Conservation (phyloP, 2,113 vertebrate species). For the Planiliza haematocheilus region DNA sequence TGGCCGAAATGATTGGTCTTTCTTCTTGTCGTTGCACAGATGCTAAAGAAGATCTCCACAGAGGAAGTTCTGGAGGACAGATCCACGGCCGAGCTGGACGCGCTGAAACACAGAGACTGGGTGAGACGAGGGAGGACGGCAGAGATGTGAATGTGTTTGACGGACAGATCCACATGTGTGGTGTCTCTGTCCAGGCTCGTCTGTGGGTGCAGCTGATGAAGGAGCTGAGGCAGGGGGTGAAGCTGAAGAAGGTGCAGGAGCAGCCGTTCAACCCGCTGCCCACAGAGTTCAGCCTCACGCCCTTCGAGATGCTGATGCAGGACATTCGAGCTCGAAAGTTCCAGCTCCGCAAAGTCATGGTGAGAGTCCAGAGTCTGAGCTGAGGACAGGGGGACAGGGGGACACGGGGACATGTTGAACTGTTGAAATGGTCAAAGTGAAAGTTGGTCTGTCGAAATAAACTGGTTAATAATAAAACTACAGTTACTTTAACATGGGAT, state of each 20-base stretch:
- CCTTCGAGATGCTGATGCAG: constrained; percentile 99
- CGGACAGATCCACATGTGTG: too few relatives aligned
- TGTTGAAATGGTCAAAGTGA: too few relatives aligned
- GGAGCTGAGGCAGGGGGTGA: constrained; percentile 93
- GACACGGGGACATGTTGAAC: too few relatives aligned
- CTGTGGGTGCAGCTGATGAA: constrained; percentile 98
- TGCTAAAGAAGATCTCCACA: constrained; percentile 90
- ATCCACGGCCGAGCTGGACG: constrained; percentile 85
- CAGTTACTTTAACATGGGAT: too few relatives aligned
- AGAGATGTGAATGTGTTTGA: constrained; percentile 9
- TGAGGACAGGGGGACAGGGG: not conserved
- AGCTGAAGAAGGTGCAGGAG: constrained; percentile 96
- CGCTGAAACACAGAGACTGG: constrained; percentile 93
- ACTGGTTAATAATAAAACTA: too few relatives aligned
- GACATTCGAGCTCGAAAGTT: constrained; percentile 94
- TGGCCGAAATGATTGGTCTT: not conserved
- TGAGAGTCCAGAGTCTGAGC: constrained; percentile 72
- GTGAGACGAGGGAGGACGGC: constrained; percentile 71
- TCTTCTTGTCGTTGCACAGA: constrained; percentile 76
- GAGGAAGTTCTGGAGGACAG: constrained; percentile 82
- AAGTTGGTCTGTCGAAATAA: too few relatives aligned
- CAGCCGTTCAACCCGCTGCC: constrained; percentile 92
- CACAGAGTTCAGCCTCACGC: constrained; percentile 95
- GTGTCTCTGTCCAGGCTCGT: constrained; percentile 83
- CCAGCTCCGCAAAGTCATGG: constrained; percentile 97